These are phyloP conservation scores for Bicyclus anynana DNA, from an alignment of 1,140 invertebrate species.

Conservation along the genomic window DNA sequence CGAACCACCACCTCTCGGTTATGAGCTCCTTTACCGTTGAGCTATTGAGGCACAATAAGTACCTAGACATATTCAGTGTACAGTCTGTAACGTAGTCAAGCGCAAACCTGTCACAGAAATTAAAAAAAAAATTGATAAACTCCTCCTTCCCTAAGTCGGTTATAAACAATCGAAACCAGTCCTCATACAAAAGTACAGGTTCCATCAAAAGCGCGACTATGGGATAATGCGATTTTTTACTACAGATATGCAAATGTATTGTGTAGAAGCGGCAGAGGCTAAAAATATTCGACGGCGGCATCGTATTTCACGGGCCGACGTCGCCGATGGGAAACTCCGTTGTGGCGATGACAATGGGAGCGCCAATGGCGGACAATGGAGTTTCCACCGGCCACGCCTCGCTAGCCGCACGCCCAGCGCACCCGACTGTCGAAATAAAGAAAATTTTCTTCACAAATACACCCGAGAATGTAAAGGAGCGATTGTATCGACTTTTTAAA, in stretches of 20 bases:
- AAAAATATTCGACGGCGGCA: conserved; percentile 42
- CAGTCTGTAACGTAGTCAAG: background rate
- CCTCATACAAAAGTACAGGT: no score
- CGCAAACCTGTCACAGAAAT: background rate
- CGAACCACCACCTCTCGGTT: no score
- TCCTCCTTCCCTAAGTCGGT: background rate
- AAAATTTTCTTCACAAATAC: conserved; percentile 70
- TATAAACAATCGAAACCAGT: background rate
- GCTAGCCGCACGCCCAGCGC: conserved; percentile 54
- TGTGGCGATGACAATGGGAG: conserved; percentile 52
- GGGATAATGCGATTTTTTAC: conserved; percentile 35
- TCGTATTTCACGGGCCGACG: conserved; percentile 37
- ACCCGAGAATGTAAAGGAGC: conserved; percentile 42
- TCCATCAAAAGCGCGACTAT: conserved; percentile 11
- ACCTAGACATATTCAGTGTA: no score
- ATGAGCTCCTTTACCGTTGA: no score
- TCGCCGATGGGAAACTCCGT: conserved; percentile 49
- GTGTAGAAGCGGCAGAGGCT: conserved; percentile 24
- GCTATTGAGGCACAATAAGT: no score
- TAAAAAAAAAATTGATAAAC: background rate
- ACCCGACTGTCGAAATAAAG: conserved; percentile 49
- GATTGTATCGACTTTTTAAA: conserved; percentile 76
- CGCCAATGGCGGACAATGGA: conserved; percentile 71
- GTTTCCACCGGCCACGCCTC: conserved; percentile 65
- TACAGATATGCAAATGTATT: conserved; percentile 35